These are phyloP conservation scores for Pipistrellus nathusii DNA, from an alignment of 2,797 vertebrate species.

Conservation along the genomic window DNA sequence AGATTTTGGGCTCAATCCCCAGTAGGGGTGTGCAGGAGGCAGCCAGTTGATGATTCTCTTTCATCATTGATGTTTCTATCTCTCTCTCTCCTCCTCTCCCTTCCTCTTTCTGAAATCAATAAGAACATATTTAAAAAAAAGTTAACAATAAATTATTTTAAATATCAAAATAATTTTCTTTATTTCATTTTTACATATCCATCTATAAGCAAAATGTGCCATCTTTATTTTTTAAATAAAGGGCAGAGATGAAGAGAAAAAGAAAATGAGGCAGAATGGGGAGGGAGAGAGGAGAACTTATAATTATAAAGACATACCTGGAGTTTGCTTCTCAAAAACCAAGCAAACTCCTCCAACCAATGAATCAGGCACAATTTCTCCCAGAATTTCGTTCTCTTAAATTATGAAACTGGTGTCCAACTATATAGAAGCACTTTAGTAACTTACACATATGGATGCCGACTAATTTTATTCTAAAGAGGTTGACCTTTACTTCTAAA, in stretches of 20 bases:
- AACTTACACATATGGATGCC: fast-evolving
- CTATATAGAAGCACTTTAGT: neutral
- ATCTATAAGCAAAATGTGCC: neutral
- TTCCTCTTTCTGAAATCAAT: no score
- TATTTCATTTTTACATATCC: neutral
- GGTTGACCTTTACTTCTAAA: neutral
- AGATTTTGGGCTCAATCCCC: no score
- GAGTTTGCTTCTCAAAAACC: neutral
- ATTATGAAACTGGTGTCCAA: neutral
- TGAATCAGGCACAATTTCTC: neutral
- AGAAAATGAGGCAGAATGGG: neutral
- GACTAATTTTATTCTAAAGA: neutral
- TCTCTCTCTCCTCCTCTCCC: no score
- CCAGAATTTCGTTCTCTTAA: neutral
- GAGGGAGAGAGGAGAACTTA: neutral
- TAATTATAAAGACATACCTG: neutral
- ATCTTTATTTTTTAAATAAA: slow-evolving; percentile 39
- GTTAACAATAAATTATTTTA: slow-evolving; percentile 15
- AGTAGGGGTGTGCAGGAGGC: no score
- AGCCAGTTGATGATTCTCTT: no score
- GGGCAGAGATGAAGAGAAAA: neutral
- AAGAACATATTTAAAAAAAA: no score
- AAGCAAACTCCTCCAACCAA: neutral
- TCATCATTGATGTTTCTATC: no score
- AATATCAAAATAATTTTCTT: slow-evolving; percentile 3